A percentile compares a stretch with the other conserved stretches of the same genome.
Evolutionary conservation across 2,888 invertebrate genomes (phyloP).

Genomic region (Merodon equestris): DNA sequence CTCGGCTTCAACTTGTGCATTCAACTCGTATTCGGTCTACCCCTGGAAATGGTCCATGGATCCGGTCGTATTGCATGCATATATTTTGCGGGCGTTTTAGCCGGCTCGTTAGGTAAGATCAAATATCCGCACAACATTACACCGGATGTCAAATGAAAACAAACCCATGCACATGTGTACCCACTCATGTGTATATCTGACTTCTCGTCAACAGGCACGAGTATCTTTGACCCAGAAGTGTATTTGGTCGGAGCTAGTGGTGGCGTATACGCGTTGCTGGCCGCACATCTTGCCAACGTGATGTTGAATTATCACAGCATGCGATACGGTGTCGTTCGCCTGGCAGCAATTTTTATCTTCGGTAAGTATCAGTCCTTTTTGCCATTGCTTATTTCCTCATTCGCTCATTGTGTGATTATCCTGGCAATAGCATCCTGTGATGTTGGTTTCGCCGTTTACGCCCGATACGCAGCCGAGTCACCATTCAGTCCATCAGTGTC

Average conservation of each 20-base stretch:
- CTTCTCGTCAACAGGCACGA: conserved; percentile 84
- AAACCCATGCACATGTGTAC: conserved; percentile 6
- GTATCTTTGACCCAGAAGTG: conserved; percentile 95
- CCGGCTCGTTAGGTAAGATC: conserved; percentile 83
- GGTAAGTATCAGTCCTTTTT: conserved; percentile 81
- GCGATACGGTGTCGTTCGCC: conserved; percentile 94
- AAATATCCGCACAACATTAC: conserved; percentile 21
- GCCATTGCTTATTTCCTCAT: too few species aligned
- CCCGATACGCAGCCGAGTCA: conserved; percentile 87
- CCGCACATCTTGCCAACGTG: conserved; percentile 97
- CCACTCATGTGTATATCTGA: background rate
- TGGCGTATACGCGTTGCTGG: conserved; percentile 97
- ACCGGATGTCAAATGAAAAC: conserved; percentile 7
- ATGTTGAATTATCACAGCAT: conserved; percentile 97
- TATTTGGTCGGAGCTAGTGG: conserved; percentile 98
- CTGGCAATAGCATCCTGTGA: conserved; percentile 87
- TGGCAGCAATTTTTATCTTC: conserved; percentile 94
- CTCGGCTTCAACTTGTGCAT: conserved; percentile 96
- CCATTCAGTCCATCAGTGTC: conserved; percentile 86
- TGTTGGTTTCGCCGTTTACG: conserved; percentile 97
- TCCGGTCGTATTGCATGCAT: conserved; percentile 92
- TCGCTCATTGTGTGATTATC: too few species aligned
- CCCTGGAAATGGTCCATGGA: conserved; percentile 98
- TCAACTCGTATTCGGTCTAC: conserved; percentile 94
- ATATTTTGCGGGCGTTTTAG: conserved; percentile 95